Evolutionary conservation across 1,140 invertebrate species (phyloP).

Genomic region (Atta cephalotes): DNA sequence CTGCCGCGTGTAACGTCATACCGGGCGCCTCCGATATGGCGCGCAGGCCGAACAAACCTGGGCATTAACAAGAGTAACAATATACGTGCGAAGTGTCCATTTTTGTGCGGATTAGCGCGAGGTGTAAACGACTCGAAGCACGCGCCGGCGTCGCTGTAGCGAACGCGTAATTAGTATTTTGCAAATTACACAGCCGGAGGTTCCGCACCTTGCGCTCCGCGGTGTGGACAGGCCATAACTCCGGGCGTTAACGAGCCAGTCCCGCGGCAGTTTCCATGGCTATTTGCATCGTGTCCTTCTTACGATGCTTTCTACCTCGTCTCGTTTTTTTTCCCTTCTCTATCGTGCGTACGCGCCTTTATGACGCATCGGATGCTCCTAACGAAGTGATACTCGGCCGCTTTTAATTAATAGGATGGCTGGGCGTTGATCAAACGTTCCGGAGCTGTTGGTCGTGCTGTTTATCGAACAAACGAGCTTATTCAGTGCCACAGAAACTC

Average conservation of each 20-base stretch:
- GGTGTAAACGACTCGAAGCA: constrained; percentile 46
- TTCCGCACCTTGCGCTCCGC: constrained; percentile 25
- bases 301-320: neutral
- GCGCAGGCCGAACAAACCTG: neutral
- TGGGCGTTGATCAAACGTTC: constrained; percentile 73
- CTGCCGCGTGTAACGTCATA: constrained; percentile 5
- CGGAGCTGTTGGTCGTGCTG: constrained; percentile 57
- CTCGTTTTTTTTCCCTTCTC: neutral
- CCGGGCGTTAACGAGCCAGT: constrained; percentile 65
- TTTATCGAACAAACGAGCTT: constrained; percentile 75
- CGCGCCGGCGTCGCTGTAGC: constrained; percentile 30
- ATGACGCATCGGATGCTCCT: constrained; percentile 70
- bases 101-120: constrained; percentile 53
- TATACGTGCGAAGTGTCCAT: constrained; percentile 37
- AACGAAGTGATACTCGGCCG: constrained; percentile 72
- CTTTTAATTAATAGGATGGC: constrained; percentile 74
- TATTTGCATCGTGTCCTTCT: constrained; percentile 69
- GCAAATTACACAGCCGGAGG: constrained; percentile 60
- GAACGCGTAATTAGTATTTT: constrained; percentile 63
- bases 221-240: constrained; percentile 49
- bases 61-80: constrained; percentile 25
- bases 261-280: constrained; percentile 50
- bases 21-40: constrained; percentile 2
- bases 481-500: constrained; percentile 67
- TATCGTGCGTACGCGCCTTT: constrained; percentile 46